A percentile compares a stretch with the other conserved stretches of the same genome.
Evolutionary conservation across 2,797 vertebrate genomes (phyloP).

Genomic region (Buceros bicornis): DNA sequence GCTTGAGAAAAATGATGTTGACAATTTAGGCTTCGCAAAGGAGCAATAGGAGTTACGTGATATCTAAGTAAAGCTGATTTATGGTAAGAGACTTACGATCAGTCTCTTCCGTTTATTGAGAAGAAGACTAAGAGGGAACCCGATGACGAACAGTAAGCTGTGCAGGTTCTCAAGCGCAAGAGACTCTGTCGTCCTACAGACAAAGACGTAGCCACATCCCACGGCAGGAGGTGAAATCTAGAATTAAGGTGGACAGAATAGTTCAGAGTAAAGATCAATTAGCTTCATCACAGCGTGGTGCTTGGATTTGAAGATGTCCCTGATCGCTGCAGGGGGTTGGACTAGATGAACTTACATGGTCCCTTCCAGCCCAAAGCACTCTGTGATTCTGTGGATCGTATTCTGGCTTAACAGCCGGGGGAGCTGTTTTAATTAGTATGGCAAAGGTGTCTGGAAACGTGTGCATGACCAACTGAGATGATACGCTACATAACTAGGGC

Average conservation of each 20-base stretch:
- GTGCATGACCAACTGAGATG: neutral
- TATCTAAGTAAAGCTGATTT: constrained; percentile 31
- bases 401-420: neutral
- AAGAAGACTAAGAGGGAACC: neutral
- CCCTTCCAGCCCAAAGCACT: too few relatives aligned
- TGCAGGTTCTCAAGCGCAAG: neutral
- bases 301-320: neutral
- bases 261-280: neutral
- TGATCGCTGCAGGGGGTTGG: too few relatives aligned
- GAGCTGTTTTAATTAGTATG: neutral
- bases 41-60: constrained; percentile 1
- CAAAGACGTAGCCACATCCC: neutral
- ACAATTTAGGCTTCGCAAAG: neutral
- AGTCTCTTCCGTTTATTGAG: neutral
- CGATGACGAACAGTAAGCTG: neutral
- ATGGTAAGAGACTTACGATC: neutral
- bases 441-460: neutral
- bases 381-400: neutral
- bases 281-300: neutral
- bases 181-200: neutral
- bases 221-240: neutral
- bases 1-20: neutral
- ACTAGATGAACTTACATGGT: too few relatives aligned
- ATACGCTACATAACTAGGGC: neutral
- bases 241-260: neutral